phyloP scores from a whole-genome alignment of 2,888 invertebrate genomes.

The Drosophila sordidula region DNA sequence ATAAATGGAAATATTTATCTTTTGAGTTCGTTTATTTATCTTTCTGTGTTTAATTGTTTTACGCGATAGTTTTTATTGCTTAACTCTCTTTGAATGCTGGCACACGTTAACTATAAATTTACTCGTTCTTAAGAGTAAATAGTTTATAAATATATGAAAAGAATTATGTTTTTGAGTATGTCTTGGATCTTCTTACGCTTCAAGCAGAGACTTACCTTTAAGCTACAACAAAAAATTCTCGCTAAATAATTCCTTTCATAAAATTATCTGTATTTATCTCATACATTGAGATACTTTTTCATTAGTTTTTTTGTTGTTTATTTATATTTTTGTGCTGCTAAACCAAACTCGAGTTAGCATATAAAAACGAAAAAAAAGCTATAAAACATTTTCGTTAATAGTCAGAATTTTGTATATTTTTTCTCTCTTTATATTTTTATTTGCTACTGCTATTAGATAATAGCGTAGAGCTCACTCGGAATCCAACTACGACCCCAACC shows the following conservation, averaged over 20 bases:
- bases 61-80: background rate
- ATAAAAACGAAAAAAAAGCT: conserved; percentile 11
- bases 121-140: background rate
- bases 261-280: background rate
- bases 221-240: background rate
- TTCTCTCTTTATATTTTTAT: conserved; percentile 21
- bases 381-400: conserved; percentile 34
- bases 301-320: conserved; percentile 17
- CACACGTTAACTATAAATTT: background rate
- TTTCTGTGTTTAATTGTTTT: background rate
- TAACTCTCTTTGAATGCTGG: background rate
- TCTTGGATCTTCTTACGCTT: background rate
- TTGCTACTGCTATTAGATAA: conserved; percentile 62
- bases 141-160: background rate
- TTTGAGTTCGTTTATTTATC: background rate
- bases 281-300: conserved; percentile 4
- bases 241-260: background rate
- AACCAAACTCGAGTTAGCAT: background rate
- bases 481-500: conserved; percentile 32
- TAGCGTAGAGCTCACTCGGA: conserved; percentile 31
- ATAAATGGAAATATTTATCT: background rate
- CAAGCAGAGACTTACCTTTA: background rate
- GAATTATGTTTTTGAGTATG: background rate
- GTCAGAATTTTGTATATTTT: conserved; percentile 9
- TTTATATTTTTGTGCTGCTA: background rate